Evolutionary conservation across 2,888 invertebrate genomes (phyloP), one percentile per base, ranked within the genome.

Genomic region (Pyrrhosoma nymphula): DNA sequence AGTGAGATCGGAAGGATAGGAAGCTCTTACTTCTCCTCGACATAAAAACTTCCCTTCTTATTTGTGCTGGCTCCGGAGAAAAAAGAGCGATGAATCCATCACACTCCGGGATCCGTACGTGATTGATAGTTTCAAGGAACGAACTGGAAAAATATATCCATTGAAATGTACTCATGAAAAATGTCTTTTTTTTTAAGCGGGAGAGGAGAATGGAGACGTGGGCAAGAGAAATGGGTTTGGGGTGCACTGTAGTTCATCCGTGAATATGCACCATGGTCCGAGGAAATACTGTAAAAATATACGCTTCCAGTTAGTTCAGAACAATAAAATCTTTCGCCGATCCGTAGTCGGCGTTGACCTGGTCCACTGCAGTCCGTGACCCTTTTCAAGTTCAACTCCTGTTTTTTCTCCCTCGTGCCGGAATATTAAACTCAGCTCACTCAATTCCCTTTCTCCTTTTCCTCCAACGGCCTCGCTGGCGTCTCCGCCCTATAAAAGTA

Each of bases 311-410:
- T 47, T 47, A 47, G 47, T 47, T 47, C 8, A 47, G 47, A 47
- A 30, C n/a, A 75, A 75, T 0, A 75, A 30, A 75, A 75, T 75
- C 23, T n/a, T 12, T 4, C 82, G 6, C 14, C 35, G 82, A 47
- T 47, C 47, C 47, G 4, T 47, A 4, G 47, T 16, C 12, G 35
- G 60, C 60, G 6, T 16, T n/a, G n/a, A 26, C 26, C 35, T 30
- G 35, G 75, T 82, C 14, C 35, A 12, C 14, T 82, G 4, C 35
- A 16, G 35, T 35, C 82, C 6, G 26, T 89, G n/a, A 56, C n/a
- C 47, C 89, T 56, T 89, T 55, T 89, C 56, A 55, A 89, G 89
- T 89, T 56, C 55, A 89, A n/a, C 10, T 55, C 47, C 89, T 35
- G 12, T 16, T 26, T 39, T 30, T 26, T 23, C n/a, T n/a, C n/a